Conservation (phyloP, 2,797 vertebrate species). For the Podarcis siculus region DNA sequence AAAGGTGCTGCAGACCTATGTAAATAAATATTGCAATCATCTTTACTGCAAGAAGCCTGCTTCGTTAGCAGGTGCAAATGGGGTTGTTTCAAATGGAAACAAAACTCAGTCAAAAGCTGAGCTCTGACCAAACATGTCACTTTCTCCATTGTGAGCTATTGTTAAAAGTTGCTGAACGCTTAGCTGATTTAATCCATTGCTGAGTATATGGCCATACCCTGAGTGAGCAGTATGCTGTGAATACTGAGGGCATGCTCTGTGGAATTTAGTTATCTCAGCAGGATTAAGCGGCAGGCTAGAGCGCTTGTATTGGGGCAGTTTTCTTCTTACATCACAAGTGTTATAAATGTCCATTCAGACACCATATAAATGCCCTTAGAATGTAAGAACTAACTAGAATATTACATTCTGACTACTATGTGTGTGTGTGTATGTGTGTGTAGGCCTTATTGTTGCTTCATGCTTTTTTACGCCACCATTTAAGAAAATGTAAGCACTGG, state of each 20-base stretch:
- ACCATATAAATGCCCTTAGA: constrained; percentile 21
- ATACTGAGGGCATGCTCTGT: background rate
- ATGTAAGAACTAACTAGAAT: background rate
- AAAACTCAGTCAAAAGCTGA: constrained; percentile 16
- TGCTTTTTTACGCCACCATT: background rate
- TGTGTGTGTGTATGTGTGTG: too few species aligned
- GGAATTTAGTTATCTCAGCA: constrained; percentile 26
- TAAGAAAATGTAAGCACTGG: background rate
- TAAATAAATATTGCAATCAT: background rate
- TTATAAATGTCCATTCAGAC: constrained; percentile 44
- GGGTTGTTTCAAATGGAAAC: background rate
- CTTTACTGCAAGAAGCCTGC: background rate
- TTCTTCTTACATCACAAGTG: background rate
- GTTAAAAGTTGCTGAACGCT: constrained; percentile 58
- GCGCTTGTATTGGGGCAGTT: accelerated
- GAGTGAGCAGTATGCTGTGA: constrained; percentile 31
- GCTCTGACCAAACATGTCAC: constrained; percentile 23
- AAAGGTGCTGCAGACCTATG: constrained; percentile 9
- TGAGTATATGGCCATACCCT: background rate
- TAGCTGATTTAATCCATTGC: constrained; percentile 50
- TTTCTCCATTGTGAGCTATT: constrained; percentile 37
- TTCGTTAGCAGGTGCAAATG: accelerated
- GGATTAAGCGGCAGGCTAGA: background rate
- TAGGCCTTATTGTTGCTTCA: background rate
- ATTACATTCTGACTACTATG: too few species aligned